Conservation (phyloP, 1,140 invertebrate species). For the Bombus confusus region DNA sequence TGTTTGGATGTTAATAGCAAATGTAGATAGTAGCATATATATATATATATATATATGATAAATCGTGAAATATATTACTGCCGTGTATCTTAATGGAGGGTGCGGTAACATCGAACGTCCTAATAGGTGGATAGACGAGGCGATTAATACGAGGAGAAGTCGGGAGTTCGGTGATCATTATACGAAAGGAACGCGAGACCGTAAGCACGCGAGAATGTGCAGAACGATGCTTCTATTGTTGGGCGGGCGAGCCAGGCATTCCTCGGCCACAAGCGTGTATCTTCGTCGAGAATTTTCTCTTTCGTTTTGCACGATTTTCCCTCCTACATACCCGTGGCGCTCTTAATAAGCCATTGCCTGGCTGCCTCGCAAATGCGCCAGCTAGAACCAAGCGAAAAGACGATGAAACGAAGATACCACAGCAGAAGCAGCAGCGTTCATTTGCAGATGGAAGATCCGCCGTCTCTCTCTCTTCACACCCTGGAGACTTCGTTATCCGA, state of each 20-base stretch:
- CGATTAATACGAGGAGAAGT: conserved; percentile 6
- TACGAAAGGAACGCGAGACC: conserved; percentile 9
- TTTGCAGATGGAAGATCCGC: conserved; percentile 14
- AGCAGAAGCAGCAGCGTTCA: neutral
- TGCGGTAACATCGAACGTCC: neutral
- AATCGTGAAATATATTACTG: too few relatives aligned
- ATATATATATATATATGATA: too few relatives aligned
- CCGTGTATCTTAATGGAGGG: too few relatives aligned
- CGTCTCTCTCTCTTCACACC: conserved; percentile 33
- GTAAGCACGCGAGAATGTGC: conserved; percentile 22
- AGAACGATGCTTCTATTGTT: conserved; percentile 40
- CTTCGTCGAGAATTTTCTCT: conserved; percentile 23
- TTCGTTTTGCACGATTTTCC: conserved; percentile 12
- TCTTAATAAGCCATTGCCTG: conserved; percentile 35
- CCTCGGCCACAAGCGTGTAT: conserved; percentile 27
- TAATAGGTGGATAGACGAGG: conserved; percentile 11
- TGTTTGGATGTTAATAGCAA: too few relatives aligned
- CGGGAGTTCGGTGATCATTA: conserved; percentile 8
- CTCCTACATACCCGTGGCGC: too few relatives aligned
- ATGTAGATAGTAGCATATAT: too few relatives aligned
- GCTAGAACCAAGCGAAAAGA: neutral
- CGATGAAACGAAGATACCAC: neutral
- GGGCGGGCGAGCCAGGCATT: neutral
- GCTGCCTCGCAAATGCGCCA: neutral
- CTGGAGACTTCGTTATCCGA: conserved; percentile 32